These are phyloP conservation scores for Pseudonaja textilis DNA, from an alignment of 2,113 vertebrate species.

Conservation along the genomic window DNA sequence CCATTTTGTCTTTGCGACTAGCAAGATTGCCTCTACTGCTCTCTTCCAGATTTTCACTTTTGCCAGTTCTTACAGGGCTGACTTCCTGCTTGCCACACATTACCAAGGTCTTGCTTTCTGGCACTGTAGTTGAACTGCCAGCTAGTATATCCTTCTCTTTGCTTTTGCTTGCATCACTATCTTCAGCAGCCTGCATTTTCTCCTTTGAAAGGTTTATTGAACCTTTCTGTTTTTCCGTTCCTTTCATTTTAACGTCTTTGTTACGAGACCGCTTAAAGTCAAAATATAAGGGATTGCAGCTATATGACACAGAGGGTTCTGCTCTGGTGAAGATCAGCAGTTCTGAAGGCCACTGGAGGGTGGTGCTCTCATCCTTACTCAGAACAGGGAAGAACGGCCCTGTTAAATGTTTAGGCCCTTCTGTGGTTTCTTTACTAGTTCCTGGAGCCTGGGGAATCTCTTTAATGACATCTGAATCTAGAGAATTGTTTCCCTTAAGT, in stretches of 20 bases:
- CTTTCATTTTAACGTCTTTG: constrained; percentile 79
- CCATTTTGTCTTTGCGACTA: constrained; percentile 67
- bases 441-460: constrained; percentile 52
- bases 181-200: constrained; percentile 44
- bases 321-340: constrained; percentile 92
- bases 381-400: constrained; percentile 94
- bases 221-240: constrained; percentile 69
- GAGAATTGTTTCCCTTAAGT: constrained; percentile 17
- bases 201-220: constrained; percentile 53
- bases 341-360: constrained; percentile 97
- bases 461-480: constrained; percentile 46
- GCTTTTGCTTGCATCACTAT: constrained; percentile 41
- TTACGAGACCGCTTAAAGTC: constrained; percentile 96
- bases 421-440: constrained; percentile 61
- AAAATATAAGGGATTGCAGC: constrained; percentile 97
- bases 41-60: constrained; percentile 61
- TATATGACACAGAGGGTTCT: constrained; percentile 91
- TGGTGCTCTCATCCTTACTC: constrained; percentile 95
- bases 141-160: constrained; percentile 49
- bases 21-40: constrained; percentile 57
- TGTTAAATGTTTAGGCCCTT: constrained; percentile 82
- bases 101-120: constrained; percentile 49
- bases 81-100: constrained; percentile 60
- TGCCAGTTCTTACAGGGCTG: neutral
- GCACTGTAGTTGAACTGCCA: constrained; percentile 42